A percentile compares a stretch with the other conserved stretches of the same genome.
Evolutionary conservation across 1,140 invertebrate genomes (phyloP).

Genomic region (Drosophila yakuba): DNA sequence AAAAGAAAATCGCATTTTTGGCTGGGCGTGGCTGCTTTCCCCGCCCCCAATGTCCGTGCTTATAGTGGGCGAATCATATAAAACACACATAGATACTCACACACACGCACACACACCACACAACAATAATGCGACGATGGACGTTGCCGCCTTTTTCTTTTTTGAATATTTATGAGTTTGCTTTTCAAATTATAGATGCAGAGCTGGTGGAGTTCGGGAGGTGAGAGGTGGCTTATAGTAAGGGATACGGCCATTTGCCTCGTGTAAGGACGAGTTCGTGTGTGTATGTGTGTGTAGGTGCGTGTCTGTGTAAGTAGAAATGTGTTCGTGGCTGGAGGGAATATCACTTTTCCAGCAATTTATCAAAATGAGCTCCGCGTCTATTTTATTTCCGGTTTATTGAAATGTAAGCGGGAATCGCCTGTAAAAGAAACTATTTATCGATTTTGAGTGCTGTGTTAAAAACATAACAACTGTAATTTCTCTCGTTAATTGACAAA

Average conservation of each 20-base stretch:
- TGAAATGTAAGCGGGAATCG: slow-evolving; percentile 27
- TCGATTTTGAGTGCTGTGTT: slow-evolving; percentile 11
- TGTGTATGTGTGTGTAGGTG: neutral
- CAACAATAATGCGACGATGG: slow-evolving; percentile 43
- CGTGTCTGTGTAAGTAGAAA: neutral
- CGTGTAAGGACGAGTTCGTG: no score
- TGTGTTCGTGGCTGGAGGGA: slow-evolving; percentile 9
- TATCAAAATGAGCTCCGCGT: slow-evolving; percentile 50
- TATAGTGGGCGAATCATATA: slow-evolving; percentile 64
- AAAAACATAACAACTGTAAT: neutral
- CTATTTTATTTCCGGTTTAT: slow-evolving; percentile 28
- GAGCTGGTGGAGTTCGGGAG: slow-evolving; percentile 18
- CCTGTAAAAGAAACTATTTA: slow-evolving; percentile 24
- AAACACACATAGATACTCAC: slow-evolving; percentile 39
- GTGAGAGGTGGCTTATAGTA: slow-evolving; percentile 6
- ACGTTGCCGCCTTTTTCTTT: slow-evolving; percentile 49
- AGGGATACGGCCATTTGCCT: slow-evolving; percentile 41
- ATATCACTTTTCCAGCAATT: slow-evolving; percentile 44
- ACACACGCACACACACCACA: slow-evolving; percentile 29
- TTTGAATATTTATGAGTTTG: slow-evolving; percentile 83
- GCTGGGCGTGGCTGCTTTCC: slow-evolving; percentile 59
- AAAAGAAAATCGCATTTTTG: slow-evolving; percentile 80
- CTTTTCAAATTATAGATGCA: slow-evolving; percentile 82
- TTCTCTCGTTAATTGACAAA: neutral
- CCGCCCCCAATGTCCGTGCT: slow-evolving; percentile 23